Percentiles rank a stretch among this genome's conserved stretches.
Conservation (phyloP, 2,888 invertebrate genomes). For the Melikaiella ostensackeni region DNA sequence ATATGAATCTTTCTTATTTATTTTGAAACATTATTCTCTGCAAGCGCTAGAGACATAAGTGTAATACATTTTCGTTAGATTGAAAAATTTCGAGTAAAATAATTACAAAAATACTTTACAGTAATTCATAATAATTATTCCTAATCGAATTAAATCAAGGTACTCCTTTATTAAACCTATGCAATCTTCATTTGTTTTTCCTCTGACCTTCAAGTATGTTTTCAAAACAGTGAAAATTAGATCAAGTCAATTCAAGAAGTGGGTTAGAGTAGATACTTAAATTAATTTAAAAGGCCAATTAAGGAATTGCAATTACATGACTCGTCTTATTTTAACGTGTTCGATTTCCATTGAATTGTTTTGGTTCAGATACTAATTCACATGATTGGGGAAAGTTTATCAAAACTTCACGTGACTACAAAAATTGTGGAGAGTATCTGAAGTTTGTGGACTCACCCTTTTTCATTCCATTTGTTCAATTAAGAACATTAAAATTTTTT, state of each 20-base stretch:
- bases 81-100: neutral
- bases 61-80: neutral
- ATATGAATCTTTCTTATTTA: neutral
- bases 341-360: neutral
- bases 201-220: neutral
- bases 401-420: neutral
- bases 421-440: neutral
- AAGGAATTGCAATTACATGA: constrained; percentile 15
- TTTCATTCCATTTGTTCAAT: neutral
- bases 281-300: constrained; percentile 11
- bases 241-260: constrained; percentile 4
- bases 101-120: neutral
- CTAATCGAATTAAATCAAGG: neutral
- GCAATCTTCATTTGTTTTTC: neutral
- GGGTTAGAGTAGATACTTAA: constrained; percentile 4
- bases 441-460: neutral
- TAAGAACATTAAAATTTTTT: neutral
- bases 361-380: neutral
- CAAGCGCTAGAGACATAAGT: neutral
- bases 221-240: neutral
- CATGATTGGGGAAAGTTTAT: neutral
- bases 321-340: neutral
- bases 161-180: neutral
- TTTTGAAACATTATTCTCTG: neutral
- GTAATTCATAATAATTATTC: neutral